Conservation (phyloP, 2,888 invertebrate species). For the Drosophila ochracea region DNA sequence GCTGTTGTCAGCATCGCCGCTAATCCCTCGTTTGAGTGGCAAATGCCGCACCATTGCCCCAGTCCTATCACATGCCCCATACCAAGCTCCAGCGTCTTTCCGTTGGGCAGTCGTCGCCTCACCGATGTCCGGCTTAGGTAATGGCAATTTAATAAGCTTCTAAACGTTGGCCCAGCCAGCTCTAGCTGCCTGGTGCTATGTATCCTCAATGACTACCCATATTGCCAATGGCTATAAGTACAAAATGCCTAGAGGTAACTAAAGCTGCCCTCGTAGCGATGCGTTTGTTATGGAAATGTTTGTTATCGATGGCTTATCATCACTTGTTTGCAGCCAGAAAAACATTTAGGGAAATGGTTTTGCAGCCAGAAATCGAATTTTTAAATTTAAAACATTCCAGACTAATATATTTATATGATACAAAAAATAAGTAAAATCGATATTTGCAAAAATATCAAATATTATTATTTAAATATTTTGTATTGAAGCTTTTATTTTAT, state of each 20-base stretch:
- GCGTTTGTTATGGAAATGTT: neutral
- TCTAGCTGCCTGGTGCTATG: slow-evolving; percentile 4
- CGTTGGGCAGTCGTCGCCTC: slow-evolving; percentile 13
- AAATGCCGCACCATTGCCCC: slow-evolving; percentile 65
- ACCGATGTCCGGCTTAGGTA: slow-evolving; percentile 78
- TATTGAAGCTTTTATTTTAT: neutral
- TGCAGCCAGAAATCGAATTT: neutral
- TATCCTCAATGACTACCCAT: slow-evolving; percentile 16
- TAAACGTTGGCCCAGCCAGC: slow-evolving; percentile 49
- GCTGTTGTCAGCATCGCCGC: slow-evolving; percentile 80
- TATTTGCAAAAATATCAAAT: too few species aligned
- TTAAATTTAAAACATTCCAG: neutral
- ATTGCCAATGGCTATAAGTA: slow-evolving; percentile 18
- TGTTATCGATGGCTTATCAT: neutral
- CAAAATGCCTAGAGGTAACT: slow-evolving; percentile 12
- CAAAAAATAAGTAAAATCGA: too few species aligned
- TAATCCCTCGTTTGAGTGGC: slow-evolving; percentile 81
- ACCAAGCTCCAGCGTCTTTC: neutral
- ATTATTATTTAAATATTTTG: neutral
- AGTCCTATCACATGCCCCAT: neutral
- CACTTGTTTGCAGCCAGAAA: neutral
- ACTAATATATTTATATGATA: neutral
- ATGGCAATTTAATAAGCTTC: slow-evolving; percentile 80
- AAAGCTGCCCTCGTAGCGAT: neutral
- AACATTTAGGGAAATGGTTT: neutral